These are phyloP conservation scores for Vandiemenella viatica DNA, from an alignment of 2,888 invertebrate genomes.

Conservation along the genomic window DNA sequence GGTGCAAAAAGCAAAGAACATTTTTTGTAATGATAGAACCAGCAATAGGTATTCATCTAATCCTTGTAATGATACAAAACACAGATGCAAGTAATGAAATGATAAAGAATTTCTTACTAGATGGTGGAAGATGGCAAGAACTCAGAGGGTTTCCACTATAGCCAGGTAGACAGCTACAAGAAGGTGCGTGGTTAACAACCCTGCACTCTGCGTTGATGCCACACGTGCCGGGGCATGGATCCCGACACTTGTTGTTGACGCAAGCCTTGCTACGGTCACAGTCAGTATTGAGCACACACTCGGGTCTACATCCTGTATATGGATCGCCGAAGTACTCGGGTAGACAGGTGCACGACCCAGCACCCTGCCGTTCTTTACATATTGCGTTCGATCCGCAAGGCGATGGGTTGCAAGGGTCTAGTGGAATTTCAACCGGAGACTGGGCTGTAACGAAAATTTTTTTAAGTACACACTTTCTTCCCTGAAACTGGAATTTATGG, in stretches of 20 bases:
- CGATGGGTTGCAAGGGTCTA: constrained; percentile 44
- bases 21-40: too few species aligned
- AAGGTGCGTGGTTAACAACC: constrained; percentile 68
- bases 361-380: constrained; percentile 65
- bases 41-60: too few species aligned
- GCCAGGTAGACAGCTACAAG: constrained; percentile 56
- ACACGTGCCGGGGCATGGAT: constrained; percentile 71
- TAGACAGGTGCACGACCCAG: constrained; percentile 68
- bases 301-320: constrained; percentile 62
- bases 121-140: constrained; percentile 41
- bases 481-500: too few species aligned
- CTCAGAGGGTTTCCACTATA: constrained; percentile 65
- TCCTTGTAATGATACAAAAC: too few species aligned
- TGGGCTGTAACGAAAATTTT: constrained; percentile 5
- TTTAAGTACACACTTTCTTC: neutral
- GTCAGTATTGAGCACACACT: constrained; percentile 70
- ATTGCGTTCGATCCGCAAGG: constrained; percentile 58
- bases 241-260: constrained; percentile 65
- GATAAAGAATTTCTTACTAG: constrained; percentile 15
- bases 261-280: constrained; percentile 64
- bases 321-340: constrained; percentile 76
- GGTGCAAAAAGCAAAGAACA: too few species aligned
- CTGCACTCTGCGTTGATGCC: constrained; percentile 71
- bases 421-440: constrained; percentile 22
- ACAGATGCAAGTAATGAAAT: constrained; percentile 2